Evolutionary conservation across 64 coral and sea anemone genomes (phyloP).

Genomic region (Exaiptasia diaphana): DNA sequence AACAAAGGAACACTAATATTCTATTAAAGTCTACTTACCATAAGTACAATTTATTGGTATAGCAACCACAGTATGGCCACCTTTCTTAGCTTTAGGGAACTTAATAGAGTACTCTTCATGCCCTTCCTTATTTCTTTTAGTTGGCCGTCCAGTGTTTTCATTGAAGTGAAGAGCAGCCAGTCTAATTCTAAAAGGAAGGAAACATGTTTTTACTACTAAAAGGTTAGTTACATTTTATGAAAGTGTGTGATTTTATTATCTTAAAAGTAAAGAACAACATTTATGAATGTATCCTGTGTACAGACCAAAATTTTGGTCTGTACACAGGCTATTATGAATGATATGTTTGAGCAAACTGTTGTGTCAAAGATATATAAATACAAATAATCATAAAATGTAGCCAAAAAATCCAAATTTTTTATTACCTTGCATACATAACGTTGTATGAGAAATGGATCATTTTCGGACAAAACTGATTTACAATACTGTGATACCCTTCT

Average conservation of each 20-base stretch:
- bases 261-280: no score
- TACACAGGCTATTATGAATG: no score
- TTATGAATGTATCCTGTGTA: no score
- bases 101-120: background rate
- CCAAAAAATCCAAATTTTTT: background rate
- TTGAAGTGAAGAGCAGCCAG: conserved; percentile 33
- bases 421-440: conserved; percentile 47
- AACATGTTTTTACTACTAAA: background rate
- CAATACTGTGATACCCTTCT: conserved; percentile 48
- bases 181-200: conserved; percentile 21
- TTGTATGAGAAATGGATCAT: conserved; percentile 29
- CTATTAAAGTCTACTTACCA: no score
- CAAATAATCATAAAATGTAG: no score
- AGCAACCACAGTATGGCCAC: background rate
- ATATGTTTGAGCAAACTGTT: no score
- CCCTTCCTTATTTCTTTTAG: background rate
- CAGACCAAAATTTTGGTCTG: no score
- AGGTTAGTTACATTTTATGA: background rate
- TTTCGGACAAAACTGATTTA: conserved; percentile 63
- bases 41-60: background rate
- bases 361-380: no score
- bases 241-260: no score
- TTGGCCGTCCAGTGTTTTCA: background rate
- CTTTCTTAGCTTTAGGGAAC: conserved; percentile 13
- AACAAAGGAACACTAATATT: no score